Conservation (phyloP, 1,140 invertebrate genomes). For the Stenopsyche tienmushanensis region DNA sequence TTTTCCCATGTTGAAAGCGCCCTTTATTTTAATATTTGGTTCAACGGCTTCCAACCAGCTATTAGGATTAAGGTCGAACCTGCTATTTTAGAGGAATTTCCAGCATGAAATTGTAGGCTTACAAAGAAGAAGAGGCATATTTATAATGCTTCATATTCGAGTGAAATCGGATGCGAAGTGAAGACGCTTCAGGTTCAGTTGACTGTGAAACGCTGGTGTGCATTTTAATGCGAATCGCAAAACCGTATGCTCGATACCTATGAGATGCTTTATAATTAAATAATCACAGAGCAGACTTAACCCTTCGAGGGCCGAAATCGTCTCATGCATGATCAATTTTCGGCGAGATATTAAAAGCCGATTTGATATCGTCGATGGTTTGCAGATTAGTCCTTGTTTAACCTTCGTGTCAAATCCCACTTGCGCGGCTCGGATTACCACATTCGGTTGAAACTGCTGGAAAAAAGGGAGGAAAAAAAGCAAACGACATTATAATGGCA, state of each 20-base stretch:
- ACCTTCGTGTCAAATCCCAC: slow-evolving; percentile 9
- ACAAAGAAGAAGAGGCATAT: too few relatives aligned
- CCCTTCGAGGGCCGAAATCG: not conserved
- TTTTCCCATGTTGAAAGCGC: too few relatives aligned
- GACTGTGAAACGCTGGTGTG: too few relatives aligned
- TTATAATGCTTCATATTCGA: too few relatives aligned
- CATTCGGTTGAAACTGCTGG: not conserved
- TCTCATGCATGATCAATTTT: not conserved
- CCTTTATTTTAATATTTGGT: too few relatives aligned
- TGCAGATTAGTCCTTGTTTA: not conserved
- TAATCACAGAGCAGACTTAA: not conserved
- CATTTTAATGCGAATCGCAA: too few relatives aligned
- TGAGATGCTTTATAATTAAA: not conserved
- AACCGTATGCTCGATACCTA: not conserved
- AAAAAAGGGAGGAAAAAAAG: not conserved
- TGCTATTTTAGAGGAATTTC: too few relatives aligned
- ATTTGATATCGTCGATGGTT: not conserved
- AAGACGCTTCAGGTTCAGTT: too few relatives aligned
- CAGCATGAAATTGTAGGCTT: too few relatives aligned
- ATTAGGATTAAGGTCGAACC: too few relatives aligned
- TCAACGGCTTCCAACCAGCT: too few relatives aligned
- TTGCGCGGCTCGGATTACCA: not conserved
- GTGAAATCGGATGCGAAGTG: too few relatives aligned
- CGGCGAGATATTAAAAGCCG: not conserved
- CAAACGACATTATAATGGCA: slow-evolving; percentile 5